Conservation (phyloP, 2,888 invertebrate species). For the Epirrhoe alternata region DNA sequence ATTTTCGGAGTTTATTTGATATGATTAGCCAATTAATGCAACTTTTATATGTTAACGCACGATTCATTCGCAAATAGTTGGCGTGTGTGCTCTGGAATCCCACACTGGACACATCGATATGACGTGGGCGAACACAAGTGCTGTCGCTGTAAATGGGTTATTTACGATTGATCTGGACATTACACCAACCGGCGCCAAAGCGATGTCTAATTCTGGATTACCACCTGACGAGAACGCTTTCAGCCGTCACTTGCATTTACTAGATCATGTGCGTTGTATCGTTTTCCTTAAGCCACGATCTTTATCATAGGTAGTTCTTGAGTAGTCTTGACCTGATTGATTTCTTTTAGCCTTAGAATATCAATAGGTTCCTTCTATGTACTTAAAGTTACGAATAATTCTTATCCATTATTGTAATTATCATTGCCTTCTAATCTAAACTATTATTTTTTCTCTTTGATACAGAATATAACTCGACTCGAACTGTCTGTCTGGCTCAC, state of each 20-base stretch:
- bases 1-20: not conserved
- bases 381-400: not conserved
- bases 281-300: constrained; percentile 10
- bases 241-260: constrained; percentile 41
- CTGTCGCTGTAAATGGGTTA: constrained; percentile 51
- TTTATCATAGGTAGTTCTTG: constrained; percentile 7
- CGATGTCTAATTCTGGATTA: constrained; percentile 58
- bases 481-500: not conserved
- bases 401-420: not conserved
- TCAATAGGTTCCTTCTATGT: not conserved
- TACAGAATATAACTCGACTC: not conserved
- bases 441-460: not conserved
- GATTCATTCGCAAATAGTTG: constrained; percentile 19
- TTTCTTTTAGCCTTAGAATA: constrained; percentile 5
- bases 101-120: constrained; percentile 32
- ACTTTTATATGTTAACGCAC: not conserved
- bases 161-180: constrained; percentile 51
- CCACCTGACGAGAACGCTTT: constrained; percentile 53
- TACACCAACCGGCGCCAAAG: constrained; percentile 51
- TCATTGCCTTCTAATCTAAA: not conserved
- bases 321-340: constrained; percentile 12
- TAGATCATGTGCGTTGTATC: constrained; percentile 15
- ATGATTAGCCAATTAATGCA: constrained; percentile 6
- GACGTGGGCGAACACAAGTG: constrained; percentile 43
- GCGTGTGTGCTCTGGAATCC: constrained; percentile 44